Evolutionary conservation across 2,113 vertebrate genomes (phyloP).

Genomic region (Antechinus stuartii): DNA sequence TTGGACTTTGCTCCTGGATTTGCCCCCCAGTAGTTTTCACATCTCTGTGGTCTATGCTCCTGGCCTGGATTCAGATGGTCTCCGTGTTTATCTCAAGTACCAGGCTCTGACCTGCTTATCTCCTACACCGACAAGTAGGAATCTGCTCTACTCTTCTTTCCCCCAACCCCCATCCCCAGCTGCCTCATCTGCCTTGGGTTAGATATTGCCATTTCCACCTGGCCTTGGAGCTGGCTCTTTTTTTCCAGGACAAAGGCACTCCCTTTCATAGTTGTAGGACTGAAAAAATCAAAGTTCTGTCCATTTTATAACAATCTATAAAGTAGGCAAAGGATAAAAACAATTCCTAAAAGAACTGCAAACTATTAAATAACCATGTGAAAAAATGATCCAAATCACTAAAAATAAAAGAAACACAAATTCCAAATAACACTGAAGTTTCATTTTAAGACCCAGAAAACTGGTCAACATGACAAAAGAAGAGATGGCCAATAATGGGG

Average conservation of each 20-base stretch:
- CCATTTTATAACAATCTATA: not conserved
- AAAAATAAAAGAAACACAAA: not conserved
- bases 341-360: not conserved
- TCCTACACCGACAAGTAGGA: not conserved
- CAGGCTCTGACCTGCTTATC: slow-evolving; percentile 5
- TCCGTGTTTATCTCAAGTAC: not conserved
- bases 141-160: not conserved
- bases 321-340: not conserved
- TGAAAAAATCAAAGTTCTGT: not conserved
- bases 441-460: not conserved
- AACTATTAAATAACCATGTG: not conserved
- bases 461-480: not conserved
- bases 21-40: not conserved
- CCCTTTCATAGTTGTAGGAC: not conserved
- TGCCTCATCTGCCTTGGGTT: not conserved
- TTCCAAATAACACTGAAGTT: not conserved
- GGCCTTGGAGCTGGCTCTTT: not conserved
- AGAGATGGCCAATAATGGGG: not conserved
- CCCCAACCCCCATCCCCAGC: not conserved
- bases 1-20: not conserved
- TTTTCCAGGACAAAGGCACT: not conserved
- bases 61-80: not conserved
- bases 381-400: not conserved
- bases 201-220: not conserved
- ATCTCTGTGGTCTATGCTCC: not conserved